Evolutionary conservation across 2,888 invertebrate species (phyloP).

Genomic region (Sicus ferrugineus): DNA sequence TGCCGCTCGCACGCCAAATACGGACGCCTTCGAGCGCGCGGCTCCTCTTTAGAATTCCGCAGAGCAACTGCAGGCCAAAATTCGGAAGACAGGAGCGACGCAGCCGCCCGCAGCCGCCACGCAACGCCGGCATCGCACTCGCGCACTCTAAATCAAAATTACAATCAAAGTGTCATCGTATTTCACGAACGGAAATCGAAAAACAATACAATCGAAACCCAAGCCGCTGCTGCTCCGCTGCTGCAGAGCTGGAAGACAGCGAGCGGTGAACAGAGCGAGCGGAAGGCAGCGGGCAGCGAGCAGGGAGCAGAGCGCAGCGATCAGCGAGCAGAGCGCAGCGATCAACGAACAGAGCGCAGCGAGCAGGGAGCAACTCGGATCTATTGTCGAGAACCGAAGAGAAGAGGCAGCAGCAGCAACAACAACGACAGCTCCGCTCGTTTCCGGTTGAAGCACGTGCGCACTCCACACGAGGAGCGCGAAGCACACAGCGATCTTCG

Average conservation of each 20-base stretch:
- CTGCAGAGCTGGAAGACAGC: slow-evolving; percentile 29
- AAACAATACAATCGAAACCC: slow-evolving; percentile 46
- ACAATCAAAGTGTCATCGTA: slow-evolving; percentile 54
- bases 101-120: too few species aligned
- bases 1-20: too few species aligned
- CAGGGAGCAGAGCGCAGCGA: slow-evolving; percentile 11
- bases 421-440: slow-evolving; percentile 43
- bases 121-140: slow-evolving; percentile 24
- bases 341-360: too few species aligned
- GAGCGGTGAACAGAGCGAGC: background rate
- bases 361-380: background rate
- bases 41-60: too few species aligned
- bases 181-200: slow-evolving; percentile 50
- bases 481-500: slow-evolving; percentile 26
- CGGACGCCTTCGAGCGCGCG: too few species aligned
- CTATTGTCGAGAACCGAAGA: slow-evolving; percentile 7
- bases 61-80: too few species aligned
- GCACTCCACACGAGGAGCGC: slow-evolving; percentile 42
- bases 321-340: background rate
- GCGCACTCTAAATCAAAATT: slow-evolving; percentile 41
- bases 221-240: slow-evolving; percentile 37
- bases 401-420: slow-evolving; percentile 38
- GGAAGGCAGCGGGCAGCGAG: background rate
- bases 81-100: too few species aligned
- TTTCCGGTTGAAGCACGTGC: slow-evolving; percentile 63